Evolutionary conservation across 1,140 invertebrate genomes (phyloP).

Genomic region (Aphaenogaster floridana): DNA sequence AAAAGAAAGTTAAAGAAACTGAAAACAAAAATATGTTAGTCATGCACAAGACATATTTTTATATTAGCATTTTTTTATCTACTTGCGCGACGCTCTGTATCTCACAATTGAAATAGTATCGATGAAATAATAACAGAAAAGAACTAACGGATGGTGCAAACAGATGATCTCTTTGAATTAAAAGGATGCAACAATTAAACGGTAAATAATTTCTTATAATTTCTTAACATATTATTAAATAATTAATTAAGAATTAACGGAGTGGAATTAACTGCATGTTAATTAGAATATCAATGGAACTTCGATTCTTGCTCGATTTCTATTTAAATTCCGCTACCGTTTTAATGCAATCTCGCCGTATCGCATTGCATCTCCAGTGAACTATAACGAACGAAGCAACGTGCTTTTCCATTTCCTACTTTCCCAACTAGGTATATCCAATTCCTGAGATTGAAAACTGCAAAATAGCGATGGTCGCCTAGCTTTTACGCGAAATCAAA

Average conservation of each 20-base stretch:
- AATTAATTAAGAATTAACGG: slow-evolving; percentile 7
- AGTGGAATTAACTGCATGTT: too few relatives aligned
- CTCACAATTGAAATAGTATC: not conserved
- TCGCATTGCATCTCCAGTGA: not conserved
- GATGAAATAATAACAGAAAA: not conserved
- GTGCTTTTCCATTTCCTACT: slow-evolving; percentile 46
- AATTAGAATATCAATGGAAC: slow-evolving; percentile 10
- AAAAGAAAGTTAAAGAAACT: not conserved
- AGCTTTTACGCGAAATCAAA: slow-evolving; percentile 43
- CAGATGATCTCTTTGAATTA: not conserved
- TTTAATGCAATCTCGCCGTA: not conserved
- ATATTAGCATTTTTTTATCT: not conserved
- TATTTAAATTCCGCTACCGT: slow-evolving; percentile 16
- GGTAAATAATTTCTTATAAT: not conserved
- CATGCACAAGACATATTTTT: not conserved
- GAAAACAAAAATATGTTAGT: not conserved
- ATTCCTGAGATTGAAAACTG: slow-evolving; percentile 53
- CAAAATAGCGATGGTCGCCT: slow-evolving; percentile 14
- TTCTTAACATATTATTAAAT: not conserved
- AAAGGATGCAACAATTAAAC: not conserved
- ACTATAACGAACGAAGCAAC: not conserved
- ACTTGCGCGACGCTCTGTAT: not conserved
- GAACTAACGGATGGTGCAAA: not conserved
- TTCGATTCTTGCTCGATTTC: not conserved
- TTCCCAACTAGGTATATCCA: not conserved